Conservation (phyloP, 2,113 vertebrate species). For the Corynorhinus townsendii region DNA sequence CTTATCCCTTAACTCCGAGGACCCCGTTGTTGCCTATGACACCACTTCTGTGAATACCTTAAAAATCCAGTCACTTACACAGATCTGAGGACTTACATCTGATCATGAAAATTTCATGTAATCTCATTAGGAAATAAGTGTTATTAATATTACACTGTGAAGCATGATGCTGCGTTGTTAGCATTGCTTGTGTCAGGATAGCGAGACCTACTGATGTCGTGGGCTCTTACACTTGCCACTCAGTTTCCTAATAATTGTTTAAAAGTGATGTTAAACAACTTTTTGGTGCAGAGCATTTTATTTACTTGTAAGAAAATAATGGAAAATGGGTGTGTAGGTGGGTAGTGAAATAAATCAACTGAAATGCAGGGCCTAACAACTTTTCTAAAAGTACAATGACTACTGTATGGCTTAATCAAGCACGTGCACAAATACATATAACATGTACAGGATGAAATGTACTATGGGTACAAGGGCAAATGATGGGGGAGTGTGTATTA, state of each 20-base stretch:
- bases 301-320: slow-evolving; percentile 11
- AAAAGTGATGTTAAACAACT: slow-evolving; percentile 5
- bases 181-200: not conserved
- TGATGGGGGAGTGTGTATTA: not conserved
- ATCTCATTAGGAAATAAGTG: not conserved
- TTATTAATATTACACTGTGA: not conserved
- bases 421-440: not conserved
- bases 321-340: not conserved
- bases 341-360: not conserved
- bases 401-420: not conserved
- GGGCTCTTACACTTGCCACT: not conserved
- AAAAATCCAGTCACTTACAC: not conserved
- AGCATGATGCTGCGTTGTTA: not conserved
- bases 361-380: not conserved
- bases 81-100: not conserved
- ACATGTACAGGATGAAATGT: not conserved
- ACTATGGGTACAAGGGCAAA: not conserved
- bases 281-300: not conserved
- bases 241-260: slow-evolving; percentile 17
- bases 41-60: not conserved
- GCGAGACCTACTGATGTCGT: not conserved
- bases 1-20: not conserved
- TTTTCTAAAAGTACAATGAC: not conserved
- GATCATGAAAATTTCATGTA: not conserved
- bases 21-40: not conserved